phyloP scores from a whole-genome alignment of 1,140 invertebrate genomes.

The Bombyx mandarina region DNA sequence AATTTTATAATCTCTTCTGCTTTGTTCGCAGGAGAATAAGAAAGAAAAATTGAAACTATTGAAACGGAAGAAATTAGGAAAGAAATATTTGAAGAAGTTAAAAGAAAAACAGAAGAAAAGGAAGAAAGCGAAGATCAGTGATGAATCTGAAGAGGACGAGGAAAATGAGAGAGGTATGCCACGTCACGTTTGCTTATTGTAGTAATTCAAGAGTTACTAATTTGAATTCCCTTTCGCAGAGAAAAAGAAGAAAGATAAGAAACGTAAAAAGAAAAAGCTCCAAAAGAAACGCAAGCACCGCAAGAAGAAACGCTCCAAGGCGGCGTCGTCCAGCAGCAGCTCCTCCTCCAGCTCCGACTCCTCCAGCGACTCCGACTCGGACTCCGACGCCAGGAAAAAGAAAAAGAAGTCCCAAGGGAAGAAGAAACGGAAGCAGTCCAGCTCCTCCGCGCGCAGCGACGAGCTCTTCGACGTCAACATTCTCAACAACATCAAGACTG shows the following conservation, averaged over 20 bases:
- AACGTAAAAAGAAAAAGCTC: constrained; percentile 41
- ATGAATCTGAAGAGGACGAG: constrained; percentile 28
- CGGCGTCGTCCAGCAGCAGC: constrained; percentile 25
- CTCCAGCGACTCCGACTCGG: constrained; percentile 20
- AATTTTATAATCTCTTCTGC: background rate
- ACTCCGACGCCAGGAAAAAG: constrained; percentile 26
- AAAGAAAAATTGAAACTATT: constrained; percentile 36
- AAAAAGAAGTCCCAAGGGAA: constrained; percentile 29
- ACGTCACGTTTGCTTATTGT: background rate
- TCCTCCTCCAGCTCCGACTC: constrained; percentile 23
- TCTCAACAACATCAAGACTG: constrained; percentile 59
- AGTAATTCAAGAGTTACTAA: background rate
- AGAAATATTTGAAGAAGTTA: constrained; percentile 45
- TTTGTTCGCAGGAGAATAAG: constrained; percentile 30
- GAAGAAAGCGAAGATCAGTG: constrained; percentile 21
- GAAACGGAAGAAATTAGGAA: constrained; percentile 34
- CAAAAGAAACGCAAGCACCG: constrained; percentile 33
- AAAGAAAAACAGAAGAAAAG: constrained; percentile 50
- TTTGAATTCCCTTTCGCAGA: constrained; percentile 20
- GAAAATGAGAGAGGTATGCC: constrained; percentile 11
- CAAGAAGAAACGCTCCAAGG: constrained; percentile 41
- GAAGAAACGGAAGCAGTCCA: constrained; percentile 28
- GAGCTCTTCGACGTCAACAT: constrained; percentile 60
- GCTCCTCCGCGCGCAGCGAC: constrained; percentile 38
- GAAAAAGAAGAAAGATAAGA: constrained; percentile 39